phyloP scores from a whole-genome alignment of 1,140 invertebrate genomes.

The Heliconius congener region DNA sequence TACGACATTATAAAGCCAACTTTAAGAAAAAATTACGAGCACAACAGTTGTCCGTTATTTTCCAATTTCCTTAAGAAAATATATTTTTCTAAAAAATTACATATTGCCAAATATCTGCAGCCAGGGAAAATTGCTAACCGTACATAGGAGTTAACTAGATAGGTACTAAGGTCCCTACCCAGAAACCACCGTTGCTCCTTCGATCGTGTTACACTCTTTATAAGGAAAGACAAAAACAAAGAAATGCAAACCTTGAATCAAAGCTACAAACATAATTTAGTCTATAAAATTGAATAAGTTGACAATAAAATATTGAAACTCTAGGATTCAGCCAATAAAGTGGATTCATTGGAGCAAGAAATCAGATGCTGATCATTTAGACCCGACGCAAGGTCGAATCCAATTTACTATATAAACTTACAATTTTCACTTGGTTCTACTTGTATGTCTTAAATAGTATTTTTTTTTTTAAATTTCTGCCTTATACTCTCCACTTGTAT shows the following conservation, averaged over 20 bases:
- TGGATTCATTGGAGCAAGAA: conserved; percentile 6
- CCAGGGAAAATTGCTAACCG: background rate
- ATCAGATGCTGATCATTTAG: conserved; percentile 18
- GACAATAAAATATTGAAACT: conserved; percentile 6
- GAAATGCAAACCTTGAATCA: background rate
- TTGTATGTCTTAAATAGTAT: background rate
- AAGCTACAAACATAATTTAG: background rate
- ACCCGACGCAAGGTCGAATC: conserved; percentile 10
- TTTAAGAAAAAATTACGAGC: too few relatives aligned
- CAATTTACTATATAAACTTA: background rate
- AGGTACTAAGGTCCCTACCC: background rate
- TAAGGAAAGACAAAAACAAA: background rate
- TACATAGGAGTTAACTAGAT: background rate
- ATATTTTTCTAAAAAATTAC: background rate
- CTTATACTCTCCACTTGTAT: too few relatives aligned
- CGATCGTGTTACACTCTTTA: too few relatives aligned
- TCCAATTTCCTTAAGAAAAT: too few relatives aligned
- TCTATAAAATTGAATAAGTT: conserved; percentile 1
- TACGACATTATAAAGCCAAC: too few relatives aligned
- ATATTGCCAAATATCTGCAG: background rate
- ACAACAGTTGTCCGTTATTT: too few relatives aligned
- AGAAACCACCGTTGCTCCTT: background rate
- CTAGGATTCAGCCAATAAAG: conserved; percentile 1
- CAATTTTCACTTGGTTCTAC: background rate
- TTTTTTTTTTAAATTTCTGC: too few relatives aligned